Percentiles rank a stretch among this genome's conserved stretches.
Evolutionary conservation across 2,797 vertebrate species (phyloP).

Genomic region (Notamacropus eugenii): DNA sequence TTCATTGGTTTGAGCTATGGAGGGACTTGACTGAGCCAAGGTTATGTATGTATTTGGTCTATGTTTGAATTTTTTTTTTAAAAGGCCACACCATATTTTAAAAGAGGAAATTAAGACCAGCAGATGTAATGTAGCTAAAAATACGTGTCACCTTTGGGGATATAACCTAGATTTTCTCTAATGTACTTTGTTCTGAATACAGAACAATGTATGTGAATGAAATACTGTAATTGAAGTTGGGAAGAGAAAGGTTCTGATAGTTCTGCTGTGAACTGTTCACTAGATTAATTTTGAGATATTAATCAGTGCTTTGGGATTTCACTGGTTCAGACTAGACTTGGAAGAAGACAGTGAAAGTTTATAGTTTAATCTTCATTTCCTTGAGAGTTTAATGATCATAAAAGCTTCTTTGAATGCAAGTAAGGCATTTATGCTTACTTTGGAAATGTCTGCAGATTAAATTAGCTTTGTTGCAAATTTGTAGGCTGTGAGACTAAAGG

Average conservation of each 20-base stretch:
- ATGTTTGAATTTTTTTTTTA: constrained; percentile 77
- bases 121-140: constrained; percentile 79
- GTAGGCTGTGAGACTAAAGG: not conserved
- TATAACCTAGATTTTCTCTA: constrained; percentile 76
- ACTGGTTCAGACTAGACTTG: not conserved
- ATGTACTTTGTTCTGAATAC: constrained; percentile 41
- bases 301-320: constrained; percentile 10
- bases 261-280: not conserved
- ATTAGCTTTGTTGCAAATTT: not conserved
- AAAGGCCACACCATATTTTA: constrained; percentile 67
- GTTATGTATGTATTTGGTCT: constrained; percentile 62
- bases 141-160: constrained; percentile 80
- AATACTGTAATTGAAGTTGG: constrained; percentile 26
- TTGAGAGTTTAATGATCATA: constrained; percentile 23
- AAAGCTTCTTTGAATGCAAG: not conserved
- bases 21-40: constrained; percentile 60
- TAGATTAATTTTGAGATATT: constrained; percentile 1
- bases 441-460: not conserved
- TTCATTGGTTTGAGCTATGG: not conserved
- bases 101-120: constrained; percentile 76
- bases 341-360: not conserved
- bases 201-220: constrained; percentile 38
- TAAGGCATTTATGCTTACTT: constrained; percentile 2
- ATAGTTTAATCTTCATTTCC: constrained; percentile 32
- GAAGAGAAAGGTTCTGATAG: not conserved